Evolutionary conservation across 2,797 vertebrate genomes (phyloP), one percentile per base, ranked within the genome.

Genomic region (Danio kyathit): DNA sequence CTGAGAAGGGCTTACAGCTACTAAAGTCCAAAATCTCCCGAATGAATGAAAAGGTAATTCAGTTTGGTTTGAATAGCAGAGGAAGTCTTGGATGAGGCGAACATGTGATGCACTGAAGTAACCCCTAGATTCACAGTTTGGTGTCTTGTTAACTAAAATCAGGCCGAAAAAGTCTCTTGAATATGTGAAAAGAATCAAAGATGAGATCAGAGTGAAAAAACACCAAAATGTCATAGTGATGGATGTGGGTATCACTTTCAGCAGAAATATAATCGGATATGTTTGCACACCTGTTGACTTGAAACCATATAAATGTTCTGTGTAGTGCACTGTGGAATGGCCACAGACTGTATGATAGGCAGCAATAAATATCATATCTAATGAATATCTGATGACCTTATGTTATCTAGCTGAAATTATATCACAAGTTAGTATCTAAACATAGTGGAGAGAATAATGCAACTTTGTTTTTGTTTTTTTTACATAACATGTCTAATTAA

Each of bases 1-100:
- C 86, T 77, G 82, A 54, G 86, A 78, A 57, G 66, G 64, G 73
- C 80, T 90, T 80, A 86, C 57, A 65, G 67, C 70, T 76, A 17
- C 17, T 75, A 41, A 48, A 8, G 29, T 51, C 69, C 38, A 51
- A 16, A 71, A 52, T 21, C 17, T 43, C 44, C 4, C 48, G 48
- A 21, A 29, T 64, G 60, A 59, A 54, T 74, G 72, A 49, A 67
- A 29, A 19, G 21, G 6, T 60, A 21, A 21, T 61, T 69, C 60
- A 5, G 29, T 74, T 74, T 67, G 44, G 51, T 48, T 63, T 48
- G 5, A 56, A 43, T 16, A 71, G 69, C 21, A 17, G 56, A 69
- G 48, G 13, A 38, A 71, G 66, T 72, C 57, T 69, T 76, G 29
- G 17, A 43, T 38, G 21, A 46, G n/a, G 21, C 9, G 11, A 44